phyloP scores from a whole-genome alignment of 2,888 invertebrate genomes.

The Cistogaster globosa region DNA sequence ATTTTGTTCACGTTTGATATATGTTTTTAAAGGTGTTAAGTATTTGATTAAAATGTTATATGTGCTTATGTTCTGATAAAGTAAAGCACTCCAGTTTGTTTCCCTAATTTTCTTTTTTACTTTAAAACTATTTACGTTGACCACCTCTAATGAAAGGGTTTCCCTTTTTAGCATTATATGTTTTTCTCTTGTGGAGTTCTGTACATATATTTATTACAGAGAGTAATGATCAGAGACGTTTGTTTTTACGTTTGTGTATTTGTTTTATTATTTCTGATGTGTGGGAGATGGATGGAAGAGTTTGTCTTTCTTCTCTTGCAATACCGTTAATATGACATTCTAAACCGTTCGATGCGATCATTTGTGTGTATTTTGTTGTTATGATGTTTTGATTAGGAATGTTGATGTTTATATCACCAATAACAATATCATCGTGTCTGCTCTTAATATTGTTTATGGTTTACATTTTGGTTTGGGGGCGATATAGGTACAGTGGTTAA shows the following conservation, averaged over 20 bases:
- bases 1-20: too few species aligned
- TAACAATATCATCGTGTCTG: not conserved
- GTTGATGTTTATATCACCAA: not conserved
- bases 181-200: too few species aligned
- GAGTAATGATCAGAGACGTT: not conserved
- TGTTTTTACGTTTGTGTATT: not conserved
- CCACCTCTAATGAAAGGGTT: too few species aligned
- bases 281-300: not conserved
- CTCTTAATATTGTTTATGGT: not conserved
- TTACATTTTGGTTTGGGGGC: too few species aligned
- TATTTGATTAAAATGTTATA: too few species aligned
- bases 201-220: not conserved
- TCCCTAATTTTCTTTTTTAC: too few species aligned
- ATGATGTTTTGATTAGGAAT: not conserved
- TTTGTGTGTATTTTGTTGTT: not conserved
- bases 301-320: not conserved
- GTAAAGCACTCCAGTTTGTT: too few species aligned
- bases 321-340: not conserved
- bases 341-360: slow-evolving; percentile 3
- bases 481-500: too few species aligned
- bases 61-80: too few species aligned
- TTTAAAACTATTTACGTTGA: too few species aligned
- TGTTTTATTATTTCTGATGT: not conserved
- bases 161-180: too few species aligned
- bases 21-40: too few species aligned